A percentile compares a stretch with the other conserved stretches of the same genome.
phyloP scores from a whole-genome alignment of 2,113 vertebrate genomes.

The Electrona antarctica region DNA sequence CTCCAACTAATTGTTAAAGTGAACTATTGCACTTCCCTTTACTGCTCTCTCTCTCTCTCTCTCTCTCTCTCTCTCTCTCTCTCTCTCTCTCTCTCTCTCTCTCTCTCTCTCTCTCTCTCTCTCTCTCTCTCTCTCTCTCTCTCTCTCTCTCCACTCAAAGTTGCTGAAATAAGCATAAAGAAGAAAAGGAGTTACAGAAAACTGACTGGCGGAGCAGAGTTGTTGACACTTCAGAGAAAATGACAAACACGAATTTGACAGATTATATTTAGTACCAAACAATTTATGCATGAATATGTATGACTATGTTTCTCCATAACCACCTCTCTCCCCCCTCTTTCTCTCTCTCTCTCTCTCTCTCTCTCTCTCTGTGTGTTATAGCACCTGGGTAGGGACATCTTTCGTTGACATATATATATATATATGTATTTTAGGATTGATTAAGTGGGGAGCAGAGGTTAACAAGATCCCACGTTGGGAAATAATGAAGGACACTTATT shows the following conservation, averaged over 20 bases:
- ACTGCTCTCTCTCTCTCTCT: too few species aligned
- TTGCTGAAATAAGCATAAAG: too few species aligned
- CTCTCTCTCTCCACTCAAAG: too few species aligned
- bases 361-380: neutral
- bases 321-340: neutral
- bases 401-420: conserved; percentile 25
- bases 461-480: conserved; percentile 64
- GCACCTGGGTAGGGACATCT: conserved; percentile 37
- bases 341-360: neutral
- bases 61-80: too few species aligned
- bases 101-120: too few species aligned
- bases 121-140: too few species aligned
- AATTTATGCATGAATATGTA: conserved; percentile 69
- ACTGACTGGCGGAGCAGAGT: neutral
- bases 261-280: conserved; percentile 26
- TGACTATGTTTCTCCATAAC: conserved; percentile 56
- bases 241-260: too few species aligned
- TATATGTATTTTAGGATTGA: conserved; percentile 45
- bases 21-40: too few species aligned
- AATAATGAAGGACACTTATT: conserved; percentile 70
- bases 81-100: too few species aligned
- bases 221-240: too few species aligned
- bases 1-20: too few species aligned
- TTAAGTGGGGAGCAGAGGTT: conserved; percentile 61
- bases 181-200: too few species aligned